Base-by-base conservation (phyloP, 64 coral and sea anemone species). In the Actinia equina region DNA sequence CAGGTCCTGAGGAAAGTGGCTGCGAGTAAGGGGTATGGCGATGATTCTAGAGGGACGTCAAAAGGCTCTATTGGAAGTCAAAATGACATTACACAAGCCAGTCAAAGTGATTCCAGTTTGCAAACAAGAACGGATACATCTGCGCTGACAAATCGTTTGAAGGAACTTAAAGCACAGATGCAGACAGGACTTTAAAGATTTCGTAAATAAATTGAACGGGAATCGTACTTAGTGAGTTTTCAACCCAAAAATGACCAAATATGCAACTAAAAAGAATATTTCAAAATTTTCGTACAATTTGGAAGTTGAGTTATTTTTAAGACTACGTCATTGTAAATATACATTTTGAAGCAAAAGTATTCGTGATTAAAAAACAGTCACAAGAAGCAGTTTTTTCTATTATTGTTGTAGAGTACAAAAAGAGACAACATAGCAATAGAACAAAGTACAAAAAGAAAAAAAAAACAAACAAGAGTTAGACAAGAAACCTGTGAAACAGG, bases 1-100 rank as follows among this genome's bases (percentile, higher is more conserved):
- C 94, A 88, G 77, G 70, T 99, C 25, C 57, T 99, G 37, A 99
- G 94, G 52, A 95, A 95, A 74, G 92, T 99, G 15, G 88, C 93
- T 25, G 56, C 86, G 44, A 87, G 86, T 43, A 97, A 93, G 71
- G 91, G 91, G 1, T 71, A 85, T 93, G 80, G 86, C 20, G 49
- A 62, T 82, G 91, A 92, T 7, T 30, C 91, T 16, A 87, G 86
- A 18, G 69, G 69, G 1, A 81, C 44, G 7, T 81, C 78, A 22
- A 81, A 81, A 81, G 41, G 78, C 22, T 52, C 49, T 52, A 44
- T 51, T 60, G 25, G 18, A 84, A 60, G 49, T 84, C 82, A 84
- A 51, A 63, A 17, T 58, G 83, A 63, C 4, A 16, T 63, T n/a
- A 61, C 9, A 62, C 26, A 61, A 52, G 13, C 8, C 44, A 85